Conservation (phyloP, 1,140 invertebrate species). For the Drosophila parvula region DNA sequence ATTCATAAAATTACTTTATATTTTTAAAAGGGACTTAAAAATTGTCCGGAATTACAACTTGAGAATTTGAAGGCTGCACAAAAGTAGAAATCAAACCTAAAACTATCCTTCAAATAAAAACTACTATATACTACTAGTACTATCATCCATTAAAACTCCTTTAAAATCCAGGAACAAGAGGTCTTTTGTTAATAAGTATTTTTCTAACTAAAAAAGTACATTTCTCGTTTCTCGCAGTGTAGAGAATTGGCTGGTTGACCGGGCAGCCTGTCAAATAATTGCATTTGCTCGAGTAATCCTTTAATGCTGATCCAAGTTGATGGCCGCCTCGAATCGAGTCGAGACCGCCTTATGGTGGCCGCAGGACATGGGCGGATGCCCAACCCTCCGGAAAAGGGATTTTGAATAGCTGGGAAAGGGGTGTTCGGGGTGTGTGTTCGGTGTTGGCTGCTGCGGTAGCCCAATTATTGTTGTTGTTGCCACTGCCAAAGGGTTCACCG, state of each 20-base stretch:
- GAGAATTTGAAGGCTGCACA: neutral
- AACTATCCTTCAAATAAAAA: too few species aligned
- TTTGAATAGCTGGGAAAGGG: neutral
- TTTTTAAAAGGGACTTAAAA: too few species aligned
- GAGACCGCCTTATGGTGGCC: constrained; percentile 50
- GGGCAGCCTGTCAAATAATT: constrained; percentile 77
- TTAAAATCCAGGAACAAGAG: neutral
- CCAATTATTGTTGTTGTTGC: constrained; percentile 75
- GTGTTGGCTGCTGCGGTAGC: constrained; percentile 79
- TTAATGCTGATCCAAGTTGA: constrained; percentile 83
- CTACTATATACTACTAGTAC: neutral
- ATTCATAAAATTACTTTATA: neutral
- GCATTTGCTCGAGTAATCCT: constrained; percentile 83
- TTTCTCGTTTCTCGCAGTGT: constrained; percentile 2
- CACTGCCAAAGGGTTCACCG: constrained; percentile 64
- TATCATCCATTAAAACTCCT: neutral
- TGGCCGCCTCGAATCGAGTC: constrained; percentile 46
- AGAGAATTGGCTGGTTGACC: constrained; percentile 19
- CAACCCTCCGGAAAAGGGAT: constrained; percentile 24
- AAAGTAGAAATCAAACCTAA: neutral
- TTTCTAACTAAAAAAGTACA: rapidly evolving
- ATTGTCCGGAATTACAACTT: too few species aligned
- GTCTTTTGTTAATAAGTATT: too few species aligned
- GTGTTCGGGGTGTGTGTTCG: constrained; percentile 17
- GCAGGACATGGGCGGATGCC: constrained; percentile 32